phyloP scores from a whole-genome alignment of 2,113 vertebrate genomes.

The Bujurquina vittata region DNA sequence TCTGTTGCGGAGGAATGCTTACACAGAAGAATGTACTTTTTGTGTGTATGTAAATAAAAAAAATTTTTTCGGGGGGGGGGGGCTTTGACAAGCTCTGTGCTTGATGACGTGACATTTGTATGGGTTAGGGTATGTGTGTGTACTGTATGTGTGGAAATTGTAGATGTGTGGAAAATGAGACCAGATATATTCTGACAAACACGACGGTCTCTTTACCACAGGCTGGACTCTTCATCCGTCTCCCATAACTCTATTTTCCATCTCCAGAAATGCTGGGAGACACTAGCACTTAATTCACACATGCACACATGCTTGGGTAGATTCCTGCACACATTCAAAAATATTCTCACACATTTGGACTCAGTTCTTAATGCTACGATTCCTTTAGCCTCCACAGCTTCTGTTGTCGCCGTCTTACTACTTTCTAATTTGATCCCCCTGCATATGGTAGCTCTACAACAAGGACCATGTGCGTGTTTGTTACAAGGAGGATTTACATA shows the following conservation, averaged over 20 bases:
- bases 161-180: not conserved
- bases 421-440: not conserved
- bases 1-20: not conserved
- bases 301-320: not conserved
- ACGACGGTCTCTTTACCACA: slow-evolving; percentile 12
- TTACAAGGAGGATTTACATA: not conserved
- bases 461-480: not conserved
- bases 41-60: not conserved
- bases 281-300: not conserved
- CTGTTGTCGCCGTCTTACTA: not conserved
- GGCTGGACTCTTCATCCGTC: not conserved
- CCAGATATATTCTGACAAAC: slow-evolving; percentile 31
- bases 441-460: not conserved
- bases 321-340: not conserved
- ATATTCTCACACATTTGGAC: not conserved
- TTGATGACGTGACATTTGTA: not conserved
- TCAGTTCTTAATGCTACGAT: not conserved
- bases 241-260: not conserved
- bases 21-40: not conserved
- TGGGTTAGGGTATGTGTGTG: not conserved
- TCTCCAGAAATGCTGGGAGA: not conserved
- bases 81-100: not conserved
- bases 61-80: not conserved
- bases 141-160: no score
- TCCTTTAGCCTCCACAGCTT: not conserved